Base-by-base conservation (phyloP, 2,888 invertebrate genomes). In the Peribatodes rhomboidaria region DNA sequence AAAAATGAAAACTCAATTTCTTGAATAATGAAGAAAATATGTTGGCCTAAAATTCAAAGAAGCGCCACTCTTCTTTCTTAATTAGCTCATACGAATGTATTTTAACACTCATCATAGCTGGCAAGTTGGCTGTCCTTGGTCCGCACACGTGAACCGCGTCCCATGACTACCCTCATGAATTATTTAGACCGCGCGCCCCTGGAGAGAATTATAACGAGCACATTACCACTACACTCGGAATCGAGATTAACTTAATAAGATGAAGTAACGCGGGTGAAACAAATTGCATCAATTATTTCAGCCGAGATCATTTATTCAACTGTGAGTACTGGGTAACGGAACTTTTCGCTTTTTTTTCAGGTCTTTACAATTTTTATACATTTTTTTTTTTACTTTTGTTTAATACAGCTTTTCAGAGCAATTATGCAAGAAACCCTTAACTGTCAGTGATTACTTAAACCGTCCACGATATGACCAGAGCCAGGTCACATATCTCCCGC, bases 101-200 rank as follows among this genome's bases (percentile, higher is more conserved):
- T 42, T 18, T 42, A 18, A 42, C 2, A 18, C 4, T 20, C 11
- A 11, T 20, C 20, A 9, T 18, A 2, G 42, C 20, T 20, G 20
- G 42, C 20, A 11, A 20, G 14, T 14, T 50, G 14, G 8, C 54
- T 47, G 66, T 60, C 68, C 68, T 71, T 67, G 69, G 64, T 46
- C 56, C 54, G 42, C 53, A 67, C 65, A 64, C 41, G 70, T 65
- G 62, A 68, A 61, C 67, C 63, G 22, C 65, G 53, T 56, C 59
- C 62, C 61, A 39, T 61, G 67, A 52, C 65, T 57, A 59, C 59
- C 33, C 54, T 69, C 66, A 69, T 71, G 66, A 62, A 71, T 71
- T 67, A 71, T 71, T 69, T 60, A 71, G 55, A 16, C 31, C 35
- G 9, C 33, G 52, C 41, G 53, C 63, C 58, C 44, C 54, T 22